Base-by-base conservation (phyloP, 2,113 vertebrate species). In the Ictidomys tridecemlineatus region DNA sequence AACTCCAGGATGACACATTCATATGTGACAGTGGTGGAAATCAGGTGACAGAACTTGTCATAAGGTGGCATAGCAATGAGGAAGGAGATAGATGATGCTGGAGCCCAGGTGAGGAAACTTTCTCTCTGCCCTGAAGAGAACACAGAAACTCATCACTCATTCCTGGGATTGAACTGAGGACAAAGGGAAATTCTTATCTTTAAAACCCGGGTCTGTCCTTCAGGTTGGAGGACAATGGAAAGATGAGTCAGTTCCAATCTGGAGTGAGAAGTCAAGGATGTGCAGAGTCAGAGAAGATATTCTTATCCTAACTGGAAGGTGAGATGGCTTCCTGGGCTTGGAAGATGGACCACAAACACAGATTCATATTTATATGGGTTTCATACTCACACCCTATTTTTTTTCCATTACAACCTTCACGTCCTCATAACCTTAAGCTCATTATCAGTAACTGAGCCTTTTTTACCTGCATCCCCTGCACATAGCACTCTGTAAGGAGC, bases 81-180 rank as follows among this genome's bases (percentile, higher is more conserved):
- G 74, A 72, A 70, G 34, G 28, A 22, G 12, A 51, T 12, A 51
- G 84, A 61, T 37, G 77, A 56, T 83, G 45, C 34, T n/a, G 11
- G 78, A 85, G 53, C 42, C 26, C 91, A 67, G 17, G 39, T 12
- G 18, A 77, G 26, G 69, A 83, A 74, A 20, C 8, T 20, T 37
- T 89, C 74, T 72, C 79, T 89, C 5, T 16, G 42, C n/a, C 13
- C 94, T 96, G 69, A 88, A 85, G 34, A 89, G 79, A 78, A 79
- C 77, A 63, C 26, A 73, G 9, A 53, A 61, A 73, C 2, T 6
- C 30, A 69, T 24, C 63, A 94, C 80, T 18, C 17, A 51, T 6
- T 48, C 24, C 42, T 88, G 45, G 22, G 8, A 18, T 0, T 85
- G 30, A 74, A 76, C 0, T 67, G 30, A 78, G 14, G 58, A 76